These are phyloP conservation scores for Leucosticte australis DNA, from an alignment of 2,113 vertebrate genomes.

Conservation along the genomic window DNA sequence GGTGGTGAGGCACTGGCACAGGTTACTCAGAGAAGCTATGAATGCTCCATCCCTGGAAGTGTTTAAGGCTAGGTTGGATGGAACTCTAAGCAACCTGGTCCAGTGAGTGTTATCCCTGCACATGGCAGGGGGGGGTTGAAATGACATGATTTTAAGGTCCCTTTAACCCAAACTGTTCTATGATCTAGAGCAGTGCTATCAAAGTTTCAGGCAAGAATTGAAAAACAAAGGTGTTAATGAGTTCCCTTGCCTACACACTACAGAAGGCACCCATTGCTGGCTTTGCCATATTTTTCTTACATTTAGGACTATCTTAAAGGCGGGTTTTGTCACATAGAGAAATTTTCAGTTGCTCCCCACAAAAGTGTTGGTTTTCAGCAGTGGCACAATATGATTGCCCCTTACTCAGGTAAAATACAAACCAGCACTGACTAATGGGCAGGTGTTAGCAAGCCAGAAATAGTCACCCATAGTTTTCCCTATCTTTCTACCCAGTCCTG, in stretches of 20 bases:
- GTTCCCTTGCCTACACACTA: not conserved
- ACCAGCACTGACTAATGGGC: not conserved
- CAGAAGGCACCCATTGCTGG: not conserved
- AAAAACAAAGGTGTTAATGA: not conserved
- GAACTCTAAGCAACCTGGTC: not conserved
- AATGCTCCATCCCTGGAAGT: not conserved
- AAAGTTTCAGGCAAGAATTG: not conserved
- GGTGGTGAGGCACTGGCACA: not conserved
- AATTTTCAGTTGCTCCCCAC: not conserved
- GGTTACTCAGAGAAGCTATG: too few species aligned
- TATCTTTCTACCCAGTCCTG: not conserved
- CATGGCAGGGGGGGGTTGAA: not conserved
- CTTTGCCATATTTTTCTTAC: not conserved
- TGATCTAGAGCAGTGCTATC: not conserved
- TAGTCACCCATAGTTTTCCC: not conserved
- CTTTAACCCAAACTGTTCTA: not conserved
- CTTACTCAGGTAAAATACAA: not conserved
- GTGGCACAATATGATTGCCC: not conserved
- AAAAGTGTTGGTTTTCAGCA: not conserved
- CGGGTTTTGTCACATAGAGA: rapidly evolving
- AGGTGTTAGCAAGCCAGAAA: not conserved
- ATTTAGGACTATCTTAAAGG: not conserved
- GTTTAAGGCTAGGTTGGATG: not conserved
- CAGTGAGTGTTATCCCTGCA: not conserved
- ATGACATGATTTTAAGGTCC: not conserved